Evolutionary conservation across 2,797 vertebrate species (phyloP), one percentile per base, ranked within the genome.

Genomic region (Discoglossus pictus): DNA sequence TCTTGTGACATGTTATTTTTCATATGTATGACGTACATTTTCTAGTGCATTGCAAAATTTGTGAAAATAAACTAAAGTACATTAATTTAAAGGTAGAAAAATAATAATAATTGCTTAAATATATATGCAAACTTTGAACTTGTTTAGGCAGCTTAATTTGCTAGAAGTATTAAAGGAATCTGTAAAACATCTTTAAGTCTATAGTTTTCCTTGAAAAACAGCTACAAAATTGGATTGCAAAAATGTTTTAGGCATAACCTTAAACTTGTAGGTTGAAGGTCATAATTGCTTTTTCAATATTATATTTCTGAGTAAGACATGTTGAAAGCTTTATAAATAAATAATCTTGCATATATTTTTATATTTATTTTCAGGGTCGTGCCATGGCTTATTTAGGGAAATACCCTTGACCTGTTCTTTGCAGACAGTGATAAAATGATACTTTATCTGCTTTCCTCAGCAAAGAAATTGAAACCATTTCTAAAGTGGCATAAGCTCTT

Each of bases 361-460:
- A 24, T 61, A 4, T 61, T 74, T 76, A 13, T 44, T 35, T 18
- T 51, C 62, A 60, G 64, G 54, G 71, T 56, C 53, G 18, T 21
- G 43, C 9, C 18, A 10, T 0, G 1, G 10, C 56, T 76, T 43
- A 31, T 40, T 47, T 56, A 66, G 42, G 18, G 63, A 68, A 44
- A 70, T 67, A 76, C 61, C 55, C 58, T 76, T 24, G 13, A 77
- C 59, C n/a, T 76, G 23, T 55, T 68, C 73, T 76, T 69, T 65
- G 40, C 39, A 75, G 59, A 11, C 3, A 52, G 59, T 20, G 38
- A 50, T 69, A 73, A 67, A 80, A 51, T 20, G 11, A 16, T 55
- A 13, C 11, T 54, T 73, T 64, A 6, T 39, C 58, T 54, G 42
- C n/a, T 47, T 73, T 27, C 61, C 47, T 46, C 65, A 23, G 36